Conservation (phyloP, 2,888 invertebrate genomes). For the Eupithecia abbreviata region DNA sequence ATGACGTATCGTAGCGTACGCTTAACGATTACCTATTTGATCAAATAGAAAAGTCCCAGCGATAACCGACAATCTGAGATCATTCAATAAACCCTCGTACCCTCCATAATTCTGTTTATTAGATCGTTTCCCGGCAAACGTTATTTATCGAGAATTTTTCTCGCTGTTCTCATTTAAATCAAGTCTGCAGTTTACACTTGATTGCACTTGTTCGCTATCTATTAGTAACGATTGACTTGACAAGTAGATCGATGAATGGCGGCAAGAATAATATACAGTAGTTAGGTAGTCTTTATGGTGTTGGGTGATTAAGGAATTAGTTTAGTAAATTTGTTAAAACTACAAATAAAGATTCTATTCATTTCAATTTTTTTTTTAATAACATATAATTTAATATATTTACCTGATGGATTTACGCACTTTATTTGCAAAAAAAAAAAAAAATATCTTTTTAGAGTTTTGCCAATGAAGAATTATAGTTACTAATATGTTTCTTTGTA, state of each 20-base stretch:
- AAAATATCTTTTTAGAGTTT: neutral
- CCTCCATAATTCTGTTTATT: constrained; percentile 42
- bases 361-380: no score
- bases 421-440: neutral
- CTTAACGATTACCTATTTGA: constrained; percentile 66
- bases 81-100: constrained; percentile 58
- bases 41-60: constrained; percentile 70
- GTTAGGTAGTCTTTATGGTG: no score
- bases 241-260: constrained; percentile 24
- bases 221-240: constrained; percentile 52
- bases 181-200: constrained; percentile 34
- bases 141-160: constrained; percentile 27
- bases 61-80: constrained; percentile 66
- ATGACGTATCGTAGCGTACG: constrained; percentile 43
- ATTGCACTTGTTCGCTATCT: constrained; percentile 40
- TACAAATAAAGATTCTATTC: no score
- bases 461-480: no score
- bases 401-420: neutral
- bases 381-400: neutral
- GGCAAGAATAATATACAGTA: neutral
- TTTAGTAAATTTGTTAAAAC: no score
- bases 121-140: constrained; percentile 34
- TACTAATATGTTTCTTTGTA: no score
- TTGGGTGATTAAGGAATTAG: no score
- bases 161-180: constrained; percentile 17